A percentile compares a stretch with the other conserved stretches of the same genome.
phyloP scores from a whole-genome alignment of 2,888 invertebrate genomes.

The Papilio elwesi region DNA sequence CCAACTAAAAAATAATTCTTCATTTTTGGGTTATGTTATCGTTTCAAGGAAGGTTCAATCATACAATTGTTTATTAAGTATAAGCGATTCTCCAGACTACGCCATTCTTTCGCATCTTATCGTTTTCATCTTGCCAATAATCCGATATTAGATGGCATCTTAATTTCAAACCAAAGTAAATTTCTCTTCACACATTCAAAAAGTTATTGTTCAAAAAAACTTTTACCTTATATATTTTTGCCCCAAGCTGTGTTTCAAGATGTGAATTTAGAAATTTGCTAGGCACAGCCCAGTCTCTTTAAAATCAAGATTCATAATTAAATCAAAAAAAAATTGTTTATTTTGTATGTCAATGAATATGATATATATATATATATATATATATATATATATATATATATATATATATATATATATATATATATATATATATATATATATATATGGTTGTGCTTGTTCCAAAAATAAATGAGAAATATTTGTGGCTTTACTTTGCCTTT shows the following conservation, averaged over 20 bases:
- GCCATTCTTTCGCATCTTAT: slow-evolving; percentile 21
- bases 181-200: slow-evolving; percentile 35
- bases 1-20: neutral
- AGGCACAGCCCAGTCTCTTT: slow-evolving; percentile 12
- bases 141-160: slow-evolving; percentile 28
- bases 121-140: slow-evolving; percentile 33
- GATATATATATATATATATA: too few relatives aligned
- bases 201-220: slow-evolving; percentile 38
- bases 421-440: too few relatives aligned
- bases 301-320: slow-evolving; percentile 15
- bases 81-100: slow-evolving; percentile 25
- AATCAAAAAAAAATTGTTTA: too few relatives aligned
- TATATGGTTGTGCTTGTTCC: too few relatives aligned
- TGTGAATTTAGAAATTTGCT: slow-evolving; percentile 33
- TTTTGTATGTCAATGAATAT: too few relatives aligned
- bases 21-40: slow-evolving; percentile 31
- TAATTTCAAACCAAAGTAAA: slow-evolving; percentile 18
- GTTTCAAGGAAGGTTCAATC: slow-evolving; percentile 33
- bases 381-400: too few relatives aligned
- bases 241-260: slow-evolving; percentile 11
- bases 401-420: too few relatives aligned
- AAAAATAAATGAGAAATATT: too few relatives aligned
- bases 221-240: slow-evolving; percentile 39
- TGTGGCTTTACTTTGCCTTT: too few relatives aligned
- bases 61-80: slow-evolving; percentile 33